A percentile compares a stretch with the other conserved stretches of the same genome.
Evolutionary conservation across 2,888 invertebrate genomes (phyloP).

Genomic region (Stomorhina lunata): DNA sequence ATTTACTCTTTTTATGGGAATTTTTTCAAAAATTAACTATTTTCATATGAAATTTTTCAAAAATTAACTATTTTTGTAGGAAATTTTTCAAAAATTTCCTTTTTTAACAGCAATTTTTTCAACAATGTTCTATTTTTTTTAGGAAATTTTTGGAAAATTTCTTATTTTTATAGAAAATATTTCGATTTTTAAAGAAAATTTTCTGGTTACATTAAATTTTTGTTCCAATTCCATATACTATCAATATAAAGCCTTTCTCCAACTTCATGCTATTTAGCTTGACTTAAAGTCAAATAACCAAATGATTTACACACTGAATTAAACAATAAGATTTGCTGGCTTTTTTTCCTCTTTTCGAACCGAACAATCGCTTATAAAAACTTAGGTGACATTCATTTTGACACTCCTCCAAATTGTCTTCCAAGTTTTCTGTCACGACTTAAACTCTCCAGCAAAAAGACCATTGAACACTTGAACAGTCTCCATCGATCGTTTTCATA

Average conservation of each 20-base stretch:
- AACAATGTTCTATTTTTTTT: too few relatives aligned
- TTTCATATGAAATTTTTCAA: too few relatives aligned
- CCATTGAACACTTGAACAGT: not conserved
- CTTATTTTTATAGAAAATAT: too few relatives aligned
- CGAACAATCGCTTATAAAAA: not conserved
- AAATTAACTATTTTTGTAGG: too few relatives aligned
- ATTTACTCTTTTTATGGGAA: too few relatives aligned
- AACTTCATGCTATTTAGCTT: not conserved
- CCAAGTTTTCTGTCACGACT: slow-evolving; percentile 58
- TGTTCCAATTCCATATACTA: too few relatives aligned
- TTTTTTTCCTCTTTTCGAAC: not conserved
- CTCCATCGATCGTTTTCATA: not conserved
- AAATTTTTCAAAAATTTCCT: too few relatives aligned
- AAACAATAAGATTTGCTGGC: not conserved
- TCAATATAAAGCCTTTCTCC: not conserved
- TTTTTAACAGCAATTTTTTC: too few relatives aligned
- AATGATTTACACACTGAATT: not conserved
- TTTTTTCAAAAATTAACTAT: too few relatives aligned
- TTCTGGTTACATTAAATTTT: too few relatives aligned
- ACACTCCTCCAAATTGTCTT: slow-evolving; percentile 65
- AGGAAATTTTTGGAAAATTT: too few relatives aligned
- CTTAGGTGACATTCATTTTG: slow-evolving; percentile 62
- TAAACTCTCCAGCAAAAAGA: slow-evolving; percentile 3
- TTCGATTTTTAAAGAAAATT: too few relatives aligned
- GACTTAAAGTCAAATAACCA: slow-evolving; percentile 8